Evolutionary conservation across 2,797 vertebrate species (phyloP).

Genomic region (Danio kyathit): DNA sequence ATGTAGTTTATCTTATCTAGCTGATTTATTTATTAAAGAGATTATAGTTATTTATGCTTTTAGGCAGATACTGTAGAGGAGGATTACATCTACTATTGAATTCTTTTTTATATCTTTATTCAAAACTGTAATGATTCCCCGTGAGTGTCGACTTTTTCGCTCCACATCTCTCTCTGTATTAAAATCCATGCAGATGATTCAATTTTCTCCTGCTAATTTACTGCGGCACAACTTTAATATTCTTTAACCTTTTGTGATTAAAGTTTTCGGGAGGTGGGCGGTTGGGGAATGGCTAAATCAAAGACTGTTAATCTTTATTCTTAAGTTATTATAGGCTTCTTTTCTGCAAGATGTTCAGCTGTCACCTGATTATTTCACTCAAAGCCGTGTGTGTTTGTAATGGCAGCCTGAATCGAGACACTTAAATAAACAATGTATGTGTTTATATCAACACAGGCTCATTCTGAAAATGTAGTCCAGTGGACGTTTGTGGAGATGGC

Average conservation of each 20-base stretch:
- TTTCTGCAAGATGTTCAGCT: not conserved
- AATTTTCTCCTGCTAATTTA: constrained; percentile 45
- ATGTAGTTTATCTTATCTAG: too few relatives aligned
- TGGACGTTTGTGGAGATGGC: too few relatives aligned
- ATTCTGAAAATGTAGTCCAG: too few relatives aligned
- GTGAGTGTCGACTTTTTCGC: not conserved
- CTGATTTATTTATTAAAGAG: too few relatives aligned
- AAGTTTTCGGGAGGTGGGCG: constrained; percentile 7
- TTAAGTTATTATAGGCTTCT: constrained; percentile 22
- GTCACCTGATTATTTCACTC: constrained; percentile 18
- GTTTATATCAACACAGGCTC: too few relatives aligned
- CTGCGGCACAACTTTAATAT: constrained; percentile 18
- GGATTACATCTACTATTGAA: too few relatives aligned
- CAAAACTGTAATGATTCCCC: constrained; percentile 6
- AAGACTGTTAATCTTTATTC: constrained; percentile 31
- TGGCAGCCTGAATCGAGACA: not conserved
- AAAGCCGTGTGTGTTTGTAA: not conserved
- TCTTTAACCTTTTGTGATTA: constrained; percentile 41
- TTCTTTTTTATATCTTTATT: not conserved
- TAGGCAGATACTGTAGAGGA: too few relatives aligned
- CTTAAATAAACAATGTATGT: not conserved
- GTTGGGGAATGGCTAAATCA: constrained; percentile 5
- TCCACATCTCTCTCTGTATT: constrained; percentile 16
- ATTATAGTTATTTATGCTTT: too few relatives aligned
- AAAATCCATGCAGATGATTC: constrained; percentile 23